These are phyloP conservation scores for Mormyrus proboscirostris DNA, from an alignment of 2,797 vertebrate species.

Conservation along the genomic window DNA sequence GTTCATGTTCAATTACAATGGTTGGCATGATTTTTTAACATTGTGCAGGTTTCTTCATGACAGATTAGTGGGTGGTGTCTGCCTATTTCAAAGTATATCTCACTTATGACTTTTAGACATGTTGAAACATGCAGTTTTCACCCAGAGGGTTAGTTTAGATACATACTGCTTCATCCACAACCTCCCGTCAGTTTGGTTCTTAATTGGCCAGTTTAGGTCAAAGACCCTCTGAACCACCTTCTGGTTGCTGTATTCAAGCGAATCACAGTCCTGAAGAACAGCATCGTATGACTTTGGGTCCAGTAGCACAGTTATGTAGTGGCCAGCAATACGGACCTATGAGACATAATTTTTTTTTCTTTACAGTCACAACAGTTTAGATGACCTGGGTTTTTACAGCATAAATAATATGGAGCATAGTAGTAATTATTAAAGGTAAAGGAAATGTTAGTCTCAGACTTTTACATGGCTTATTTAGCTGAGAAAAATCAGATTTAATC, in stretches of 20 bases:
- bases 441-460: background rate
- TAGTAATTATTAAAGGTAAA: background rate
- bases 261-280: conserved; percentile 59
- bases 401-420: background rate
- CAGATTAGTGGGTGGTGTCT: background rate
- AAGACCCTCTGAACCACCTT: conserved; percentile 69
- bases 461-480: background rate
- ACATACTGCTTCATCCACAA: conserved; percentile 67
- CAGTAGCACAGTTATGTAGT: conserved; percentile 72
- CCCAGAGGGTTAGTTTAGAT: conserved; percentile 19
- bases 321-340: conserved; percentile 72
- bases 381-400: background rate
- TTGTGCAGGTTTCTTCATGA: background rate
- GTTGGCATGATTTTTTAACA: background rate
- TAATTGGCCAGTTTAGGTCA: conserved; percentile 55
- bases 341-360: background rate
- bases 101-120: background rate
- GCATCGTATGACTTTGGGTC: conserved; percentile 72
- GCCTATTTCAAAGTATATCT: background rate
- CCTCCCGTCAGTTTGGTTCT: conserved; percentile 54
- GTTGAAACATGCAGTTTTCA: background rate
- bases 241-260: conserved; percentile 58
- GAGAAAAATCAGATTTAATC: background rate
- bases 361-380: background rate
- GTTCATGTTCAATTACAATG: background rate